Evolutionary conservation across 2,797 vertebrate species (phyloP).

Genomic region (Benthosema pterotum): DNA sequence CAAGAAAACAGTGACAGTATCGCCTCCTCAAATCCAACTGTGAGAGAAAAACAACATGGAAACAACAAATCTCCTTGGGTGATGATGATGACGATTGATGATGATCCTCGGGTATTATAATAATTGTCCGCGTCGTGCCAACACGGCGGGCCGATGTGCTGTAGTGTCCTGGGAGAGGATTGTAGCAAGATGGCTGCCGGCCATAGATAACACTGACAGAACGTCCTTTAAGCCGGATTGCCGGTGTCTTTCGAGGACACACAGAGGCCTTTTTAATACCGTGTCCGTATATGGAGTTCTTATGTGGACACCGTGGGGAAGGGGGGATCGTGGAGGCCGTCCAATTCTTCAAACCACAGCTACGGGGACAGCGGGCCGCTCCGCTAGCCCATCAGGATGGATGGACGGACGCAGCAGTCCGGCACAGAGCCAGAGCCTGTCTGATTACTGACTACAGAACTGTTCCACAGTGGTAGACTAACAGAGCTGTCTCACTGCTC

Average conservation of each 20-base stretch:
- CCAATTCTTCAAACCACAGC: constrained; percentile 12
- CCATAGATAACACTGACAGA: constrained; percentile 13
- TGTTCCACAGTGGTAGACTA: too few relatives aligned
- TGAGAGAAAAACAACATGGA: too few relatives aligned
- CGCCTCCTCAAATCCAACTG: constrained; percentile 2
- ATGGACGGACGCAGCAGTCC: too few relatives aligned
- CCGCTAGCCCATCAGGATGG: too few relatives aligned
- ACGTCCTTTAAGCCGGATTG: constrained; percentile 13
- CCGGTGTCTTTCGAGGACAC: too few relatives aligned
- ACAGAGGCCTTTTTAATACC: too few relatives aligned
- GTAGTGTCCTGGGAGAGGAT: background rate
- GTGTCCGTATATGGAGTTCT: background rate
- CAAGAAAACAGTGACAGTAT: background rate
- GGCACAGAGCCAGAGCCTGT: too few relatives aligned
- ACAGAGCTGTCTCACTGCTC: too few relatives aligned
- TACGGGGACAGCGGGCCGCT: background rate
- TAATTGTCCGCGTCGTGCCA: background rate
- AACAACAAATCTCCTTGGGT: too few relatives aligned
- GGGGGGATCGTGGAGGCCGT: background rate
- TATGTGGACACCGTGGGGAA: background rate
- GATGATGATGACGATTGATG: too few relatives aligned
- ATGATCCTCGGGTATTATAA: constrained; percentile 17
- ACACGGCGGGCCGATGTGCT: background rate
- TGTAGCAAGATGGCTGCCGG: constrained; percentile 12
- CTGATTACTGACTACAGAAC: too few relatives aligned